Evolutionary conservation across 1,140 invertebrate species (phyloP).

Genomic region (Brachionus manjavacas): DNA sequence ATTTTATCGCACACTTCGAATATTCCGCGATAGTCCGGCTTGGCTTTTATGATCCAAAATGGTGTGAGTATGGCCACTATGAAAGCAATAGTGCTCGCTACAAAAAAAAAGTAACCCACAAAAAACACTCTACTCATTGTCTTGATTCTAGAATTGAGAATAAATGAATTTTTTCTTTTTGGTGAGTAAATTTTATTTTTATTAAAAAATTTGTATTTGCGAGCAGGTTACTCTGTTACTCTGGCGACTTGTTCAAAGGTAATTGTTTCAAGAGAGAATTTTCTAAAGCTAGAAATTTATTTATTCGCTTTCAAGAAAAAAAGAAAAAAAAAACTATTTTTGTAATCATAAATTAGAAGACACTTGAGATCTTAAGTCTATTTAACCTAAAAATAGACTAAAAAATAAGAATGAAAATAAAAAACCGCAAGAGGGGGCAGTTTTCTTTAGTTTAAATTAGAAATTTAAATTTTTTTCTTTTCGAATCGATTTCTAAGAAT

Average conservation of each 20-base stretch:
- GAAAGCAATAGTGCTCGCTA: conserved; percentile 36
- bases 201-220: neutral
- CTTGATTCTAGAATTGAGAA: neutral
- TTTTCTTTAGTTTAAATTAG: neutral
- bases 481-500: no score
- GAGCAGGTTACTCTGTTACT: neutral
- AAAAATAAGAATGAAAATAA: no score
- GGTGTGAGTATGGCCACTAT: conserved; percentile 41
- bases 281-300: neutral
- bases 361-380: neutral
- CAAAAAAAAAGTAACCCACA: conserved; percentile 28
- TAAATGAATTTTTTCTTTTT: neutral
- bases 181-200: neutral
- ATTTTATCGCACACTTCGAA: conserved; percentile 13
- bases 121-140: conserved; percentile 42
- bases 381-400: neutral
- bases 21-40: conserved; percentile 24
- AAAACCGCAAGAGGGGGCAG: neutral
- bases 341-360: neutral
- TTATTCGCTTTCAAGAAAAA: neutral
- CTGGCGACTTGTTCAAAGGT: neutral
- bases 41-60: conserved; percentile 36
- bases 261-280: neutral
- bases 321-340: neutral
- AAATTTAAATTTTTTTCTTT: neutral